phyloP scores from a whole-genome alignment of 2,113 vertebrate species.

The Lycocorax pyrrhopterus region DNA sequence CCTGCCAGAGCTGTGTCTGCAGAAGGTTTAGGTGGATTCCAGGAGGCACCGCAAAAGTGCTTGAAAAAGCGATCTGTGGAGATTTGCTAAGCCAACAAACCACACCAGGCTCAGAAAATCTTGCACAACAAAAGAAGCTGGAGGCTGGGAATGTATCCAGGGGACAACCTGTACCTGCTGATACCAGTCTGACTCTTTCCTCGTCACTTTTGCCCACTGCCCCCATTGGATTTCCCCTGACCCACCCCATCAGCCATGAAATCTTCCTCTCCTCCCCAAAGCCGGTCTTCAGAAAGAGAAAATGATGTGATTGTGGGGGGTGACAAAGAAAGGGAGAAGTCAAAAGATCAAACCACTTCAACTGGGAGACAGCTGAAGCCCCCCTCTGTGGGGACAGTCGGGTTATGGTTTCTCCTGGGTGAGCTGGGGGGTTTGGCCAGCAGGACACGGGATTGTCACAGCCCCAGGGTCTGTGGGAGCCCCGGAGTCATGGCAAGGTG shows the following conservation, averaged over 20 bases:
- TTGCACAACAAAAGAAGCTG: not conserved
- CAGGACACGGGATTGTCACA: not conserved
- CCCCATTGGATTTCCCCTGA: not conserved
- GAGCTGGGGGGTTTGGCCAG: not conserved
- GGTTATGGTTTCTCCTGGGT: not conserved
- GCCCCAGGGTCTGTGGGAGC: not conserved
- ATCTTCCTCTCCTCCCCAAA: not conserved
- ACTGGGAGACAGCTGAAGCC: not conserved
- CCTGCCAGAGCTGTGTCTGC: not conserved
- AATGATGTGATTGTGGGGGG: not conserved
- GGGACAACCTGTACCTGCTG: not conserved
- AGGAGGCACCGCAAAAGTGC: not conserved
- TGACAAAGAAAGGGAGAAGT: not conserved
- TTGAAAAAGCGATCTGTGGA: not conserved
- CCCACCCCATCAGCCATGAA: not conserved
- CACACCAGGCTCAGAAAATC: not conserved
- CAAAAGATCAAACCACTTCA: not conserved
- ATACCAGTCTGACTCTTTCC: not conserved
- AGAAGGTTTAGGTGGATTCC: not conserved
- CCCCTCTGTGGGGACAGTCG: accelerated
- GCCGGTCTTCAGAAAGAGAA: not conserved
- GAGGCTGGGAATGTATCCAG: not conserved
- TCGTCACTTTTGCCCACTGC: not conserved
- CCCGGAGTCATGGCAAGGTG: accelerated
- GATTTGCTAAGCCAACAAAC: not conserved